Evolutionary conservation across 2,797 vertebrate genomes (phyloP).

Genomic region (Merluccius polli): DNA sequence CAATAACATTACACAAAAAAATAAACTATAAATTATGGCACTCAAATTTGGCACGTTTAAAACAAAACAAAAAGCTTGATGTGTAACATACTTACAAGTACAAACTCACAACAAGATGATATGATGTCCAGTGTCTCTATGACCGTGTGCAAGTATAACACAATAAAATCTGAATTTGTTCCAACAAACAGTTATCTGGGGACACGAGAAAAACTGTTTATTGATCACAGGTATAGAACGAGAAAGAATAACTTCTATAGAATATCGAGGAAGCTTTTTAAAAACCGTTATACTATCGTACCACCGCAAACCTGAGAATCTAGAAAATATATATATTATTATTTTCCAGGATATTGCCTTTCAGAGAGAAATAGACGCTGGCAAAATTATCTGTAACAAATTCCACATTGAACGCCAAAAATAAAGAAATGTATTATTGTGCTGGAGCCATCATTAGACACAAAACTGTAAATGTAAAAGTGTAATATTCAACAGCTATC

Average conservation of each 20-base stretch:
- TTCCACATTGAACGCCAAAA: not conserved
- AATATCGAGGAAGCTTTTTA: slow-evolving; percentile 47
- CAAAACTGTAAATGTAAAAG: slow-evolving; percentile 28
- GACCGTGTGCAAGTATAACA: slow-evolving; percentile 10
- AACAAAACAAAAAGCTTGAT: slow-evolving; percentile 38
- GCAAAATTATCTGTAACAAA: not conserved
- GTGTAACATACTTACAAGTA: slow-evolving; percentile 23
- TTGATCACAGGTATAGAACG: slow-evolving; percentile 24
- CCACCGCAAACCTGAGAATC: slow-evolving; percentile 67
- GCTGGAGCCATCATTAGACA: slow-evolving; percentile 16
- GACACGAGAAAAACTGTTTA: not conserved
- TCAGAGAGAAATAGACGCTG: slow-evolving; percentile 25
- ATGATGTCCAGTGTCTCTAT: slow-evolving; percentile 18
- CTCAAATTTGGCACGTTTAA: slow-evolving; percentile 65
- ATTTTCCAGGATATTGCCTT: slow-evolving; percentile 31
- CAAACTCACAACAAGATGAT: slow-evolving; percentile 32
- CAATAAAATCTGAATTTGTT: slow-evolving; percentile 10
- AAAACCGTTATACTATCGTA: slow-evolving; percentile 50
- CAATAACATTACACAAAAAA: slow-evolving; percentile 30
- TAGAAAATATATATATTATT: slow-evolving; percentile 40
- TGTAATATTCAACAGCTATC: slow-evolving; percentile 8
- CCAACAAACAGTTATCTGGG: not conserved
- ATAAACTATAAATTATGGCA: slow-evolving; percentile 35
- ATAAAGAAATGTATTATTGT: not conserved
- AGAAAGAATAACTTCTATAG: slow-evolving; percentile 35